Conservation (phyloP, 2,113 vertebrate species). For the Hylia prasina region DNA sequence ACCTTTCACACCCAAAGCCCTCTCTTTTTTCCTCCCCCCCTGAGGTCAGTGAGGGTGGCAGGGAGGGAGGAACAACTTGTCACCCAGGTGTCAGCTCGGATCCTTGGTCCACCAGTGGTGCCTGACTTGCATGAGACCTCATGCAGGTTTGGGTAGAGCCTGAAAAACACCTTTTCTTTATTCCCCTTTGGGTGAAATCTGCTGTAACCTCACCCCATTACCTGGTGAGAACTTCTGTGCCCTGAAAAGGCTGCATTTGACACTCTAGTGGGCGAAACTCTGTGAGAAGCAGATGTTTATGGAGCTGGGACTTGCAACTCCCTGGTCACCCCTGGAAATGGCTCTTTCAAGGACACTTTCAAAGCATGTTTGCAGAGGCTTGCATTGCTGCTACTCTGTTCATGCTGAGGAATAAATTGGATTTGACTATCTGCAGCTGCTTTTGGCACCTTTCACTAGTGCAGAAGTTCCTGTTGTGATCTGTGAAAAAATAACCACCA, state of each 20-base stretch:
- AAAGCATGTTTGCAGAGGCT: neutral
- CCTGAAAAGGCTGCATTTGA: neutral
- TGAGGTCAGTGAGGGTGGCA: neutral
- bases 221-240: neutral
- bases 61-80: neutral
- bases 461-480: neutral
- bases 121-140: neutral
- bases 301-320: neutral
- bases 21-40: accelerated
- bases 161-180: neutral
- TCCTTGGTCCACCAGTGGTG: neutral
- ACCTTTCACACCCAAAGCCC: neutral
- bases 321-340: neutral
- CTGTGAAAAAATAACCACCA: neutral
- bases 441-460: slow-evolving; percentile 42
- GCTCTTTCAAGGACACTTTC: neutral
- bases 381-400: neutral
- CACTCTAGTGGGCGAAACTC: neutral
- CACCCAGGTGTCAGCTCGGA: neutral
- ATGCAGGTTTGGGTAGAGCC: neutral
- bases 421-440: slow-evolving; percentile 39
- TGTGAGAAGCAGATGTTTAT: neutral
- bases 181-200: neutral
- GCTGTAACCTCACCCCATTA: neutral
- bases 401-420: slow-evolving; percentile 42